Percentiles rank a stretch among this genome's conserved stretches.
phyloP scores from a whole-genome alignment of 2,113 vertebrate genomes.

The Clarias batrachus region DNA sequence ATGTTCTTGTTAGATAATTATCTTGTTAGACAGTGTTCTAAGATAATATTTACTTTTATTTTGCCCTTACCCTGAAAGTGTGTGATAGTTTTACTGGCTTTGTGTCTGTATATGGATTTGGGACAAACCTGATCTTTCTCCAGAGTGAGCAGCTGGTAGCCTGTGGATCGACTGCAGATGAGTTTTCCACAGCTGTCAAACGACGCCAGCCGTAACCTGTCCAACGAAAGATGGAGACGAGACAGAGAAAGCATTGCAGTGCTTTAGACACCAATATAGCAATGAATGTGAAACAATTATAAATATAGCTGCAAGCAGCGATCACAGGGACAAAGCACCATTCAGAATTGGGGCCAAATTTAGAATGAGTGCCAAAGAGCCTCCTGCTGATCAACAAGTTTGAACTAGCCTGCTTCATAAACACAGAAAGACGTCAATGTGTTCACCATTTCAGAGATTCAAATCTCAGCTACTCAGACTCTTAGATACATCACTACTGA shows the following conservation, averaged over 20 bases:
- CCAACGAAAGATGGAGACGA: constrained; percentile 5
- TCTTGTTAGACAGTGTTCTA: too few relatives aligned
- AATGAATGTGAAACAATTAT: background rate
- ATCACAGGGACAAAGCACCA: background rate
- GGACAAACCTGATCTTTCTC: constrained; percentile 92
- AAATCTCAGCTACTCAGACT: background rate
- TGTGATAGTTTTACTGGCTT: background rate
- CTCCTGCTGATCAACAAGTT: background rate
- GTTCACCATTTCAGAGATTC: background rate
- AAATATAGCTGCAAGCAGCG: background rate
- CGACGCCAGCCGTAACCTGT: constrained; percentile 88
- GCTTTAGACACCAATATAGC: background rate
- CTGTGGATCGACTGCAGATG: constrained; percentile 86
- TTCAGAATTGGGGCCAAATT: background rate
- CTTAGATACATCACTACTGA: background rate
- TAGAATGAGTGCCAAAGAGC: background rate
- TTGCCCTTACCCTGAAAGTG: background rate
- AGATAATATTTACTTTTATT: background rate
- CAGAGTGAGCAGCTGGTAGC: constrained; percentile 90
- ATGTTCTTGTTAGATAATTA: background rate
- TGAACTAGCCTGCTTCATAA: background rate
- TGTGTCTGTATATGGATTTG: background rate
- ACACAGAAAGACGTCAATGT: background rate
- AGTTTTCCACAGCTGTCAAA: constrained; percentile 89
- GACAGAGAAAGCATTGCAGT: constrained; percentile 19